Base-by-base conservation (phyloP, 2,888 invertebrate species). In the Dynastes grantii region DNA sequence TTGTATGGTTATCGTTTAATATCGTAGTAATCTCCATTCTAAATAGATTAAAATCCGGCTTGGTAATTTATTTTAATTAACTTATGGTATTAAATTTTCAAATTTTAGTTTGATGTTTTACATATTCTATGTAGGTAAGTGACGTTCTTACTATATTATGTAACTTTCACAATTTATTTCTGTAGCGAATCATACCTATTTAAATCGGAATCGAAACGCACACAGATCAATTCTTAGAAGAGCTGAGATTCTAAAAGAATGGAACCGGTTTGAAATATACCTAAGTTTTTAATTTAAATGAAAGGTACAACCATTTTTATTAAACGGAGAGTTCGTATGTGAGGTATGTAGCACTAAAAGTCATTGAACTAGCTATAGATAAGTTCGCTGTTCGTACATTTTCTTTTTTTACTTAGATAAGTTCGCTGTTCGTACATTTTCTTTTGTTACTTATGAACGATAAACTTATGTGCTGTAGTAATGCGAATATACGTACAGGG, bases 261-360 rank as follows among this genome's bases (percentile, higher is more conserved):
- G 27, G n/a, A 63, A 63, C 63, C 63, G 63, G 63, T 63, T 63
- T 63, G 32, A 63, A 32, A 32, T 63, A 11, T 63, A 63, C 63
- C 3, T 32, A 29, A 63, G 29, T 9, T 27, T 63, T 63, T 61
- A 61, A 61, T 61, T 27, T 32, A 63, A 5, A 63, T 27, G 9
- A 32, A 63, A 63, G 4, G 1, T 22, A 6, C 55, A 8, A 16
- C 22, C n/a, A 32, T 32, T 32, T 45, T 63, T 63, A 32, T 63
- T 32, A 63, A 32, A 32, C 29, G 61, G 32, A 55, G n/a, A 55
- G n/a, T 55, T 11, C 55, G n/a, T 55, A 16, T 55, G 4, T 8
- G 9, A 63, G 11, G 3, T 29, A 63, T 63, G 11, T 27, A 63
- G 27, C 32, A 11, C 27, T 63, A 63, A 63, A 63, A 29, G 63